Evolutionary conservation across 2,113 vertebrate species (phyloP).

Genomic region (Megaceryle maxima): DNA sequence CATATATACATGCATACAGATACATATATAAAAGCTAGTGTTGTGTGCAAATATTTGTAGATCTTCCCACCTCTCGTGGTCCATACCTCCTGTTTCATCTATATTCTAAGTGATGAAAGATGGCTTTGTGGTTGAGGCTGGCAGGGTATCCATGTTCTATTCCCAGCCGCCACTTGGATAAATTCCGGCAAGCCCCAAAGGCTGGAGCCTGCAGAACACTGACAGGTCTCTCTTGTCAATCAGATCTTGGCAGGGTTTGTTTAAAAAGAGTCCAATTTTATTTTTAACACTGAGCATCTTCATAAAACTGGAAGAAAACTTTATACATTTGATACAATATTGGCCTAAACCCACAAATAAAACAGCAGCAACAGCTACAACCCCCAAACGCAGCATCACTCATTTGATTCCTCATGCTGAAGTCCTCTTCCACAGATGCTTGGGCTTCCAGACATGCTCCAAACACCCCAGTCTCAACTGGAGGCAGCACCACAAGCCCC

Average conservation of each 20-base stretch:
- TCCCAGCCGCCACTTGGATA: background rate
- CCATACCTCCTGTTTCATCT: background rate
- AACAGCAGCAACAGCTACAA: background rate
- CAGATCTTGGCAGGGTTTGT: background rate
- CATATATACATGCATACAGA: background rate
- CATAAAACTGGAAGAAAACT: background rate
- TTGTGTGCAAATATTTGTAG: background rate
- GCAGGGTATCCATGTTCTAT: background rate
- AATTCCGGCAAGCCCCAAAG: background rate
- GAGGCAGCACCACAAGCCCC: background rate
- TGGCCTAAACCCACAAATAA: background rate
- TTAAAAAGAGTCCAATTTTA: background rate
- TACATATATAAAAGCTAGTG: background rate
- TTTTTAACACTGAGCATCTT: background rate
- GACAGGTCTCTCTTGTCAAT: background rate
- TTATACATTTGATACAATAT: background rate
- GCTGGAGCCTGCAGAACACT: background rate
- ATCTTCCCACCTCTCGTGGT: background rate
- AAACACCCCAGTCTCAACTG: rapidly evolving
- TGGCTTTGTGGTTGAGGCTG: background rate
- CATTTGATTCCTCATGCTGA: background rate
- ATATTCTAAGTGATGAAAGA: background rate
- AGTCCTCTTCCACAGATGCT: background rate
- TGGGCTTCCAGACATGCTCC: background rate
- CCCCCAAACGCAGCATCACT: background rate